Base-by-base conservation (phyloP, 2,113 vertebrate genomes). In the Microcebus murinus region DNA sequence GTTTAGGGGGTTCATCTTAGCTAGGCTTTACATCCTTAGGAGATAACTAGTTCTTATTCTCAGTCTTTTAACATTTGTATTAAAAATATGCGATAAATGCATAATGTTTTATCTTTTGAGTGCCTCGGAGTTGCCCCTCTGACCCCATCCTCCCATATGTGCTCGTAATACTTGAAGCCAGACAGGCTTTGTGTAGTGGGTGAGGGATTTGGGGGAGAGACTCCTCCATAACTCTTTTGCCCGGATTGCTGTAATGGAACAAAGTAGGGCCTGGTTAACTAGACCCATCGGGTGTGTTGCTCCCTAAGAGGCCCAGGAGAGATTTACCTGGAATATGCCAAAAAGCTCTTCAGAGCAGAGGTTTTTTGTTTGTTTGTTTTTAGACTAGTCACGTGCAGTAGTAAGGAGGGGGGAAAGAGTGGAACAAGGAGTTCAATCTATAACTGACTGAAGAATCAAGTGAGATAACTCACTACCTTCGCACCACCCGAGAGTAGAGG, bases 41-140 rank as follows among this genome's bases (percentile, higher is more conserved):
- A 79, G 39, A n/a, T 34, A 80, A 82, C 74, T 57, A 67, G 20
- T 83, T 91, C 52, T 82, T 48, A 39, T 77, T 65, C 36, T 74
- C 52, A 42, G 6, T 88, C 23, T 95, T 63, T 91, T 34, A 76
- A 71, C 31, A 15, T 95, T 91, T 95, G 57, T 95, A 39, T 89
- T 82, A 71, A 91, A 45, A 82, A 45, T 42, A 74, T 7, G 31
- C 34, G n/a, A 0, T 48, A 39, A 79, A 59, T n/a, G 50, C 6
- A 65, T 14, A 85, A 79, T 76, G 27, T 31, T 86, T 83, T 87
- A 34, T 94, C 52, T 93, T 92, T 87, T 50, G 48, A 74, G 90
- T 7, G 39, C n/a, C 27, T 91, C 39, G 50, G 39, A 48, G 23
- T 8, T 63, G 5, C 18, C 20, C 36, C 34, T 96, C 34, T 90